Evolutionary conservation across 1,140 invertebrate genomes (phyloP).

Genomic region (Tachypleus tridentatus): DNA sequence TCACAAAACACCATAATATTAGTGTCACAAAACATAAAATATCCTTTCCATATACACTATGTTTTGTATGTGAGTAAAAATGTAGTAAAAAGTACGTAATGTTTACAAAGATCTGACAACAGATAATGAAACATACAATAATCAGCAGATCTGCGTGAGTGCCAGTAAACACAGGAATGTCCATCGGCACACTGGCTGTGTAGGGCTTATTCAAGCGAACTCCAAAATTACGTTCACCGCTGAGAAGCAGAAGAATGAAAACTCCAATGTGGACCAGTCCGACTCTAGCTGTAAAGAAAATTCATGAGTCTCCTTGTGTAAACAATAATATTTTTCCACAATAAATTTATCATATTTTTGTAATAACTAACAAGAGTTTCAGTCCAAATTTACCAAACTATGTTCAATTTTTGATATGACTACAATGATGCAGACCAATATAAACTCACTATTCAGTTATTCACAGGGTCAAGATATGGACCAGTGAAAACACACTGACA

Average conservation of each 20-base stretch:
- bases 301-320: background rate
- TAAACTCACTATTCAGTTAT: too few species aligned
- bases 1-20: too few species aligned
- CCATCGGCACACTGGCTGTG: slow-evolving; percentile 91
- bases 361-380: too few species aligned
- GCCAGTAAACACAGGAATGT: slow-evolving; percentile 95
- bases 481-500: too few species aligned
- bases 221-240: slow-evolving; percentile 97
- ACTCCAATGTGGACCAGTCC: slow-evolving; percentile 99
- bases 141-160: slow-evolving; percentile 98
- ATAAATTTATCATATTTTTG: too few species aligned
- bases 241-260: slow-evolving; percentile 93
- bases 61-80: too few species aligned
- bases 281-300: slow-evolving; percentile 59
- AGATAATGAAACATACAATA: slow-evolving; percentile 48
- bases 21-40: background rate
- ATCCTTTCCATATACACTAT: background rate
- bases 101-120: slow-evolving; percentile 1
- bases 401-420: too few species aligned
- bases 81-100: background rate
- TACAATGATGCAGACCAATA: too few species aligned
- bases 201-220: slow-evolving; percentile 98
- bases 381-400: too few species aligned
- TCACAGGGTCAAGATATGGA: too few species aligned
- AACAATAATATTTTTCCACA: background rate